Base-by-base conservation (phyloP, 2,888 invertebrate genomes). In the Andrena hattorfiana region DNA sequence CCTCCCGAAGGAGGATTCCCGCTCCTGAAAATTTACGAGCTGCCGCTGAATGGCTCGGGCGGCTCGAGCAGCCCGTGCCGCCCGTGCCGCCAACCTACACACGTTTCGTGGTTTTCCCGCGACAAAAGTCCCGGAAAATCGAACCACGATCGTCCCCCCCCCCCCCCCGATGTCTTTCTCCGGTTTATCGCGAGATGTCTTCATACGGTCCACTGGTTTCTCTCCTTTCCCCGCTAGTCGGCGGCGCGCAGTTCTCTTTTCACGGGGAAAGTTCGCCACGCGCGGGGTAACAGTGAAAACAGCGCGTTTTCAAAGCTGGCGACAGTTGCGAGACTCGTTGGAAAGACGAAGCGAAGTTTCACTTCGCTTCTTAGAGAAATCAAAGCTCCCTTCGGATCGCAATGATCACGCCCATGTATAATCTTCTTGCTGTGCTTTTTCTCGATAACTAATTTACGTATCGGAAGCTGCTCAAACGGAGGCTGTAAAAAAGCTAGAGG, bases 11-110 rank as follows among this genome's bases (percentile, higher is more conserved):
- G 89, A 91, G 92, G 90, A 91, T 89, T 87, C 89, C 89, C 89
- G 87, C 87, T 86, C 80, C 85, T 83, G 89, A 91, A 90, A 93
- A 92, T 93, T 92, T 92, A 93, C 91, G 92, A 92, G 92, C 90
- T 89, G 87, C 84, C 81, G 81, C 51, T 84, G 88, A 88, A 89
- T 87, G 81, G 80, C 64, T 68, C 73, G 77, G 77, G 77, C 42
- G 75, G 80, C 68, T 51, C 74, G 77, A 71, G 78, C 77, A 63
- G 49, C 49, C 70, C 70, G 49, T 49, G 49, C 51, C 8, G 42
- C 42, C 42, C 42, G 51, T 71, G 85, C 75, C 76, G 73, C 59
- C 69, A 78, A 75, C 68, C 56, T 81, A 78, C 80, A 83, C 84
- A 71, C 85, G 75, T 83, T 85, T 73, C 85, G 87, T 85, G 91